Evolutionary conservation across 2,113 vertebrate genomes (phyloP), one percentile per base, ranked within the genome.

Genomic region (Syngnathoides biaculeatus): DNA sequence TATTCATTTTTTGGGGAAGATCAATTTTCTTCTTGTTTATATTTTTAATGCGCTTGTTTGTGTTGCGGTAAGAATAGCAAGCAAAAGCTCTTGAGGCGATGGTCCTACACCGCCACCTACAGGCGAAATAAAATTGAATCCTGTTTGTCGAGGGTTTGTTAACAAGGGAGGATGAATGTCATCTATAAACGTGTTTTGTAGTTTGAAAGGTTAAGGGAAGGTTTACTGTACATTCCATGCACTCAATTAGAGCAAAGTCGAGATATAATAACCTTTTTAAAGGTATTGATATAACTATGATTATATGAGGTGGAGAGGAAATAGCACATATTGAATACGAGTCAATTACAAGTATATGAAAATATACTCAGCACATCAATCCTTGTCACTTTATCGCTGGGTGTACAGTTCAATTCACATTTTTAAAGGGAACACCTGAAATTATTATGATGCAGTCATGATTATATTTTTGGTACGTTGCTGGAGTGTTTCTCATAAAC

Each of bases 61-160:
- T 30, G 10, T 20, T 53, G n/a, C 45, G 50, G 58, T 27, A 17
- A 70, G n/a, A 53, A 20, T 22, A 64, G 43, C 24, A 42, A 14
- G 35, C 38, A 57, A 52, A 50, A 57, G 50, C 27, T 56, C 24
- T 17, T 52, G 5, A 26, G 42, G 38, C 50, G 57, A 62, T 55
- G 68, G 43, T 67, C 60, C 74, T 45, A 42, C 65, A 82, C 79
- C 85, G 86, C 79, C 87, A 85, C 68, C 88, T 86, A 48, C 59
- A 79, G 89, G 84, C n/a, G 68, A 42, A 43, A 30, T 24, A 52
- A 17, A 65, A 55, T 24, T 22, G n/a, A 24, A 43, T 50, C 8
- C 6, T 2, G 4, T 20, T 15, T 5, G 13, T 64, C 2, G 0
- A 30, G 40, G 42, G 42, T 20, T 24, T 62, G n/a, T 26, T 45